These are phyloP conservation scores for Dicycla oo DNA, from an alignment of 2,888 invertebrate genomes.

Conservation along the genomic window DNA sequence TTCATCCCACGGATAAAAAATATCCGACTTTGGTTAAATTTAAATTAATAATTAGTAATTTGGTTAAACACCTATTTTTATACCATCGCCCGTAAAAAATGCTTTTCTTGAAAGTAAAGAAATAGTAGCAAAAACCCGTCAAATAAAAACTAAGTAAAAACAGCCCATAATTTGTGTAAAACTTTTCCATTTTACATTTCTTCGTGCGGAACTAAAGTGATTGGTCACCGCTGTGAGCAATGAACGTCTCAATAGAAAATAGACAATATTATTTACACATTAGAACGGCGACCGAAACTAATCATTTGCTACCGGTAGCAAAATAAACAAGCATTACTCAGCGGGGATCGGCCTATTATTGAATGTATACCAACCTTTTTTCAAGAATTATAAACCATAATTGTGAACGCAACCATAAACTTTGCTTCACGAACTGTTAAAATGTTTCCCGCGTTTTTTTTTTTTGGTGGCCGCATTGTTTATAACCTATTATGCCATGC, in stretches of 20 bases:
- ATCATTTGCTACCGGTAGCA: slow-evolving; percentile 88
- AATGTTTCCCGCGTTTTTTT: slow-evolving; percentile 81
- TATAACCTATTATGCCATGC: slow-evolving; percentile 73
- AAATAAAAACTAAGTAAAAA: slow-evolving; percentile 51
- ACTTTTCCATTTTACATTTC: slow-evolving; percentile 48
- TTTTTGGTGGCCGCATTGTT: slow-evolving; percentile 69
- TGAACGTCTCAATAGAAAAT: slow-evolving; percentile 67
- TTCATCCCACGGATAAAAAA: no score
- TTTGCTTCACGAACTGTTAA: slow-evolving; percentile 78
- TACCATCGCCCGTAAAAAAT: background rate
- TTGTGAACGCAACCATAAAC: slow-evolving; percentile 83
- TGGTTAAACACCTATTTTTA: background rate
- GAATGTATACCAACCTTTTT: slow-evolving; percentile 77
- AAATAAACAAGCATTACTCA: slow-evolving; percentile 79
- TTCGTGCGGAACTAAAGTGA: slow-evolving; percentile 71
- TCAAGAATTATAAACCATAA: slow-evolving; percentile 81
- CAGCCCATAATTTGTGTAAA: slow-evolving; percentile 62
- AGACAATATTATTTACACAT: slow-evolving; percentile 86
- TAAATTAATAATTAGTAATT: no score
- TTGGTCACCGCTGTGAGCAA: slow-evolving; percentile 72
- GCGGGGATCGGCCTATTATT: slow-evolving; percentile 79
- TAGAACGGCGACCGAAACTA: slow-evolving; percentile 85
- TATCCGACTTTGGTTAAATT: no score
- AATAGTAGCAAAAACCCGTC: slow-evolving; percentile 19
- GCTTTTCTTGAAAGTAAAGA: slow-evolving; percentile 21